Evolutionary conservation across 2,888 invertebrate genomes (phyloP).

Genomic region (Alloplasta piceator): DNA sequence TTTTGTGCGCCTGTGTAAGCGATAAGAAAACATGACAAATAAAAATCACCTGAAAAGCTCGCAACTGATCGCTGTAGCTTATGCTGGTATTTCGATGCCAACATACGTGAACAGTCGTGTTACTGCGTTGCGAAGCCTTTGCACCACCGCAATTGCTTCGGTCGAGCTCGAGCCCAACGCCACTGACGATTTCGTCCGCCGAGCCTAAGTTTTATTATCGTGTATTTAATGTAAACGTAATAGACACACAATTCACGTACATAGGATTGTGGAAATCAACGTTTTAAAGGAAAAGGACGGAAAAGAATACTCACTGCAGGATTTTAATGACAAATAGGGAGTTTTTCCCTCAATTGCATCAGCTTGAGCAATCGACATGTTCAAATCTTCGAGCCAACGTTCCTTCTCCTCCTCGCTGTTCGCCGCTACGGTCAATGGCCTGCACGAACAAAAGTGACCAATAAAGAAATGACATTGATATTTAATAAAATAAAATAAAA

Average conservation of each 20-base stretch:
- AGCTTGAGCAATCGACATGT: slow-evolving; percentile 85
- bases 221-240: neutral
- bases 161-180: slow-evolving; percentile 85
- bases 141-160: slow-evolving; percentile 84
- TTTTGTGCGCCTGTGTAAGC: no score
- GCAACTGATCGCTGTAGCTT: slow-evolving; percentile 89
- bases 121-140: slow-evolving; percentile 88
- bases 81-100: slow-evolving; percentile 97
- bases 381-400: slow-evolving; percentile 93
- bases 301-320: slow-evolving; percentile 85
- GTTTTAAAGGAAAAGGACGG: neutral
- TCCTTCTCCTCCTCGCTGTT: slow-evolving; percentile 93
- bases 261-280: neutral
- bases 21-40: no score
- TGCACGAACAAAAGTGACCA: slow-evolving; percentile 68
- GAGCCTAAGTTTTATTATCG: slow-evolving; percentile 84
- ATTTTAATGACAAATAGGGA: slow-evolving; percentile 87
- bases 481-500: no score
- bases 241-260: neutral
- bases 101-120: slow-evolving; percentile 96
- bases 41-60: slow-evolving; percentile 87
- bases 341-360: slow-evolving; percentile 85
- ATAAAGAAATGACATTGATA: slow-evolving; percentile 36
- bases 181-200: slow-evolving; percentile 89
- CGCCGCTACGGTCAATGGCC: slow-evolving; percentile 94